Conservation (phyloP, 2,797 vertebrate species). For the Siniperca scherzeri region DNA sequence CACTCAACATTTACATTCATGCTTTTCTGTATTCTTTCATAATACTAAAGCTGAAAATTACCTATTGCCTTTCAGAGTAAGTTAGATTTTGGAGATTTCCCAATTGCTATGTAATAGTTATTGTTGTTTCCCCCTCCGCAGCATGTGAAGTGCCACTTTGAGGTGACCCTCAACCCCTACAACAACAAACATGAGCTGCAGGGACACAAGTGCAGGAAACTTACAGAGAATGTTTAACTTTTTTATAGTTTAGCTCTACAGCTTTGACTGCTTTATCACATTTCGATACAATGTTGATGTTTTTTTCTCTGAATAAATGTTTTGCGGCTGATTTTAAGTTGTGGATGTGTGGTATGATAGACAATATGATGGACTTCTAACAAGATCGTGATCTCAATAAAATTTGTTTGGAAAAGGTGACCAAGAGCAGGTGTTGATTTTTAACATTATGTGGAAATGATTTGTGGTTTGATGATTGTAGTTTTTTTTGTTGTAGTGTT, state of each 20-base stretch:
- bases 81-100: neutral
- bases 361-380: neutral
- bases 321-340: constrained; percentile 6
- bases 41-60: neutral
- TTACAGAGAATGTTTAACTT: neutral
- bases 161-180: constrained; percentile 56
- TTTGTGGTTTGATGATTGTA: neutral
- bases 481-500: neutral
- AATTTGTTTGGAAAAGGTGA: constrained; percentile 5
- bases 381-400: neutral
- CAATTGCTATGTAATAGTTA: neutral
- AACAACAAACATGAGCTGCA: constrained; percentile 48
- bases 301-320: constrained; percentile 8
- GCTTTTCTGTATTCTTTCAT: neutral
- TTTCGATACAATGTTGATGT: constrained; percentile 22
- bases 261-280: neutral
- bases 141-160: constrained; percentile 75
- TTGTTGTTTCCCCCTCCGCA: constrained; percentile 47
- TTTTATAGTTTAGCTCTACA: neutral
- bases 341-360: neutral
- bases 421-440: neutral
- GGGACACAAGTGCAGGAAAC: constrained; percentile 54
- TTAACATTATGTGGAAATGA: neutral
- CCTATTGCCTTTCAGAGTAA: neutral
- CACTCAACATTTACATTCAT: neutral